Percentiles rank a stretch among this genome's conserved stretches.
Evolutionary conservation across 2,888 invertebrate species (phyloP).

Genomic region (Julus scandinavius): DNA sequence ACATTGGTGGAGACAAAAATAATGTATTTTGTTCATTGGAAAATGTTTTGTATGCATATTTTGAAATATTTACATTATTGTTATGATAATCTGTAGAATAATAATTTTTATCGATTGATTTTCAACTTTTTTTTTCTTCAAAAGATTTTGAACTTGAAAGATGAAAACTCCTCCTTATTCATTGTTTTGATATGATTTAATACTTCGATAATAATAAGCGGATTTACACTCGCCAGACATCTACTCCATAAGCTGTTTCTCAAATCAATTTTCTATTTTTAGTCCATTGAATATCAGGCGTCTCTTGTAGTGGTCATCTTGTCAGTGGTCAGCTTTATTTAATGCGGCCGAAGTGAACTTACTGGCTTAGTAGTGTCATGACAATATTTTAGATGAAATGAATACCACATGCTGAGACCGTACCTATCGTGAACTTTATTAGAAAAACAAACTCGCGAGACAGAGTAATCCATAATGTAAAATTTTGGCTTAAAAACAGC

Average conservation of each 20-base stretch:
- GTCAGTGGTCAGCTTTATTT: conserved; percentile 8
- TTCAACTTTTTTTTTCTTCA: no score
- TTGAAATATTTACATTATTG: no score
- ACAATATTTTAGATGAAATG: not conserved
- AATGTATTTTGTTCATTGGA: no score
- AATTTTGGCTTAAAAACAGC: no score
- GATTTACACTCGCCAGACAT: conserved; percentile 8
- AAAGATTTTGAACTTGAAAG: not conserved
- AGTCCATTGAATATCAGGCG: not conserved
- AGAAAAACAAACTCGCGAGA: not conserved
- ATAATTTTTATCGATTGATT: not conserved
- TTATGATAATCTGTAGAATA: no score
- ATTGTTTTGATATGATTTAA: not conserved
- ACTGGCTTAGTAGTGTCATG: not conserved
- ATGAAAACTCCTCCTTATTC: not conserved
- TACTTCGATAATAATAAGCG: conserved; percentile 33
- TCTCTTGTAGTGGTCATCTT: conserved; percentile 18
- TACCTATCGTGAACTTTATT: not conserved
- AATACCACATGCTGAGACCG: not conserved
- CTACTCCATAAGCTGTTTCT: not conserved
- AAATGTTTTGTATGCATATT: no score
- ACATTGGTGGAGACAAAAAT: no score
- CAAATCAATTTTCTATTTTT: conserved; percentile 27
- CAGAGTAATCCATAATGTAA: no score
- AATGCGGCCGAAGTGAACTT: not conserved